Conservation (phyloP, 2,888 invertebrate species). For the Acleris cristana region DNA sequence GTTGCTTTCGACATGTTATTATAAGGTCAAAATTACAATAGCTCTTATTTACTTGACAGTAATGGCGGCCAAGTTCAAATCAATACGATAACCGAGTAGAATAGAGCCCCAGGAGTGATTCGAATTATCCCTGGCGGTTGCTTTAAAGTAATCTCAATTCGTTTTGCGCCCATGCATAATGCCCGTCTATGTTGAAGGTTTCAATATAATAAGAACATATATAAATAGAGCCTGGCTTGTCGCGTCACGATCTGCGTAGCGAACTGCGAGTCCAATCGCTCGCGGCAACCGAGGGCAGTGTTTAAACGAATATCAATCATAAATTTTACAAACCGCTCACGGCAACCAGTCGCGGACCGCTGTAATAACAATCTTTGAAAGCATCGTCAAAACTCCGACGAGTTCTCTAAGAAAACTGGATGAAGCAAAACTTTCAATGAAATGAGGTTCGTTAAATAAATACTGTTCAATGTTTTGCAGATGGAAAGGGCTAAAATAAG, state of each 20-base stretch:
- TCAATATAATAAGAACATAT: slow-evolving; percentile 15
- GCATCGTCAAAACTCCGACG: slow-evolving; percentile 23
- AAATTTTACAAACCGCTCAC: slow-evolving; percentile 46
- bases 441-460: slow-evolving; percentile 28
- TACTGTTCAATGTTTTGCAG: slow-evolving; percentile 45
- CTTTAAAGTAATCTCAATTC: slow-evolving; percentile 10
- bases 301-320: slow-evolving; percentile 51
- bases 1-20: too few species aligned
- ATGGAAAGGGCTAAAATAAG: slow-evolving; percentile 46
- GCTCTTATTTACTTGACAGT: too few species aligned
- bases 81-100: too few species aligned
- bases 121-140: background rate
- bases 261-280: slow-evolving; percentile 48
- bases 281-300: slow-evolving; percentile 38
- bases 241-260: slow-evolving; percentile 55
- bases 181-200: slow-evolving; percentile 13
- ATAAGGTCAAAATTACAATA: too few species aligned
- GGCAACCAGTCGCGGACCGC: slow-evolving; percentile 40
- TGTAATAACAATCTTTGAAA: slow-evolving; percentile 39
- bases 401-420: slow-evolving; percentile 19
- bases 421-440: slow-evolving; percentile 23
- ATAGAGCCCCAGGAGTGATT: too few species aligned
- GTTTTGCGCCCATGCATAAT: slow-evolving; percentile 7
- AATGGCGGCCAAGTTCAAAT: too few species aligned
- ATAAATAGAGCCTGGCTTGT: slow-evolving; percentile 43